phyloP scores from a whole-genome alignment of 2,113 vertebrate genomes.

The Chamaetylas fuelleborni region DNA sequence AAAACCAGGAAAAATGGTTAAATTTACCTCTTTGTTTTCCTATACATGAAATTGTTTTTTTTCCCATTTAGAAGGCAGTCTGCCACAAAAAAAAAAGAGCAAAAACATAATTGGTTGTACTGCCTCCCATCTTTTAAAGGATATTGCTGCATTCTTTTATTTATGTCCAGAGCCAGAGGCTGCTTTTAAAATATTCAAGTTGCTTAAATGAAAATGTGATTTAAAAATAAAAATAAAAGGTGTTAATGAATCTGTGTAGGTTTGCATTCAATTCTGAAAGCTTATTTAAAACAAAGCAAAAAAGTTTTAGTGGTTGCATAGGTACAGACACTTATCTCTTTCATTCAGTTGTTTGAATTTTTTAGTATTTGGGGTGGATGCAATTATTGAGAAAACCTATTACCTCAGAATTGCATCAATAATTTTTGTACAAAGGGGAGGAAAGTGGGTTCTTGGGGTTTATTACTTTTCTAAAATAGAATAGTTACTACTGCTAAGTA shows the following conservation, averaged over 20 bases:
- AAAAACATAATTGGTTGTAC: not conserved
- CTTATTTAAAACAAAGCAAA: constrained; percentile 11
- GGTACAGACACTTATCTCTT: not conserved
- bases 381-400: not conserved
- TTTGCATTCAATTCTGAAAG: not conserved
- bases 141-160: constrained; percentile 42
- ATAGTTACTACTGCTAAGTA: not conserved
- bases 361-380: not conserved
- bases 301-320: not conserved
- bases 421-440: not conserved
- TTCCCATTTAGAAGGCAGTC: not conserved
- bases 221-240: constrained; percentile 44
- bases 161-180: not conserved
- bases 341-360: not conserved
- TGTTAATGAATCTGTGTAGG: constrained; percentile 5
- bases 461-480: not conserved
- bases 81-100: constrained; percentile 27
- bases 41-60: constrained; percentile 27
- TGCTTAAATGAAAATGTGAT: constrained; percentile 42
- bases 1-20: constrained; percentile 30
- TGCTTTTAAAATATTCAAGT: constrained; percentile 64
- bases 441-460: not conserved
- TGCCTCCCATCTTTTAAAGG: constrained; percentile 39
- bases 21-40: constrained; percentile 36
- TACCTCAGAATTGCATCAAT: not conserved